Conservation (phyloP, 2,797 vertebrate species). For the Tokudaia tokunoshimensis region DNA sequence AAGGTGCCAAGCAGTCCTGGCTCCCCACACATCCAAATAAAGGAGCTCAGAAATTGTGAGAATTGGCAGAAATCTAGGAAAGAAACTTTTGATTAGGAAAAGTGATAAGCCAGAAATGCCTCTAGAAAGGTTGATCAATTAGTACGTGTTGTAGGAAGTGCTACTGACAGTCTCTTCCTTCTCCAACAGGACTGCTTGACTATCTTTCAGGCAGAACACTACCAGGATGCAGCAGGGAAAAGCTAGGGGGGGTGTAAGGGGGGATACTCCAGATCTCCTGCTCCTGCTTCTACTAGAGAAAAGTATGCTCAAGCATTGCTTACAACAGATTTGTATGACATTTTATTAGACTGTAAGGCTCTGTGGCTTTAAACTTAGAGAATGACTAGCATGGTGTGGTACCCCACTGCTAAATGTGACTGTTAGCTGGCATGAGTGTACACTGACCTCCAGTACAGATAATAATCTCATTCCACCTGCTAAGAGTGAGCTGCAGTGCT, state of each 20-base stretch:
- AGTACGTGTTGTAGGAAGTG: neutral
- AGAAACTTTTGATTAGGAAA: neutral
- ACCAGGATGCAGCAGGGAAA: rapidly evolving
- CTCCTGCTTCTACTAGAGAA: neutral
- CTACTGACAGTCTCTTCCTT: neutral
- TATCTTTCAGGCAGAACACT: neutral
- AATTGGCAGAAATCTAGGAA: neutral
- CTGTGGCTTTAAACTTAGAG: neutral
- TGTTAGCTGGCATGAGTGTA: neutral
- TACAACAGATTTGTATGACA: neutral
- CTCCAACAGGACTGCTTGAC: neutral
- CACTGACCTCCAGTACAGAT: neutral
- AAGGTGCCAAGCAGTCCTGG: neutral
- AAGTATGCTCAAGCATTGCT: neutral
- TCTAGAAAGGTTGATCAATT: neutral
- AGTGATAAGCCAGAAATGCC: neutral
- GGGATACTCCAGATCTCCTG: neutral
- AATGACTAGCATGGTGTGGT: neutral
- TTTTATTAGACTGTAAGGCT: neutral
- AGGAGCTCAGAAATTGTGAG: slow-evolving; percentile 17
- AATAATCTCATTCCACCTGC: neutral
- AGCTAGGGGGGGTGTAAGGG: rapidly evolving
- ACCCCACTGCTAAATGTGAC: neutral
- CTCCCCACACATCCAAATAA: neutral
- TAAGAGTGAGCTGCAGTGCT: neutral